A percentile compares a stretch with the other conserved stretches of the same genome.
Conservation (phyloP, 2,797 vertebrate species). For the Phrynocephalus vlangalii region DNA sequence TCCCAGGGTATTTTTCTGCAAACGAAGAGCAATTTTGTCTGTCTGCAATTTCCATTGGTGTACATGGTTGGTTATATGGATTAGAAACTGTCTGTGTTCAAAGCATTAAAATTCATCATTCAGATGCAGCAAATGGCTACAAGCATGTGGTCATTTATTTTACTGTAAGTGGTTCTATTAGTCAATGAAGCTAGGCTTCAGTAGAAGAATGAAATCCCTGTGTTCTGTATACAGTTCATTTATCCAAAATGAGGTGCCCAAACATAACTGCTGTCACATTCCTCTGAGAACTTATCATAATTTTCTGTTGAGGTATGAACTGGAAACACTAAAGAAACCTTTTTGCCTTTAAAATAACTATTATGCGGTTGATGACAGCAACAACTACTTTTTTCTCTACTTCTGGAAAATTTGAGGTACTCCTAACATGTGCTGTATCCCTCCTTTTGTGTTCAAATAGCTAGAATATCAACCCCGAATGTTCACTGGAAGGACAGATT, state of each 20-base stretch:
- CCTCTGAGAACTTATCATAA: conserved; percentile 21
- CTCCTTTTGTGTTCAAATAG: not conserved
- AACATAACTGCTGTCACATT: not conserved
- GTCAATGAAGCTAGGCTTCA: conserved; percentile 35
- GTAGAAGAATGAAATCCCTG: conserved; percentile 28
- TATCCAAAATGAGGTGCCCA: conserved; percentile 36
- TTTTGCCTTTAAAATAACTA: not conserved
- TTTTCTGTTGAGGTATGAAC: not conserved
- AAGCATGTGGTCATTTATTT: conserved; percentile 42
- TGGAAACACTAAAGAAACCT: not conserved
- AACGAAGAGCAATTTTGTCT: conserved; percentile 43
- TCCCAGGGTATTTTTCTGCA: conserved; percentile 40
- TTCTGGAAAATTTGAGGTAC: not conserved
- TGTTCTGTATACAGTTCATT: not conserved
- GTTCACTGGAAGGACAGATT: too few relatives aligned
- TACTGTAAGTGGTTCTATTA: conserved; percentile 52
- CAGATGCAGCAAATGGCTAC: conserved; percentile 47
- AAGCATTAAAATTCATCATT: conserved; percentile 59
- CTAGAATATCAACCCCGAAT: too few relatives aligned
- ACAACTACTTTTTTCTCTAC: not conserved
- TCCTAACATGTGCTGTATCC: not conserved
- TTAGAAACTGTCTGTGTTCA: conserved; percentile 46
- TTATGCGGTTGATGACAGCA: not conserved
- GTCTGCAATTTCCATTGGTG: conserved; percentile 53
- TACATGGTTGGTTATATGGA: conserved; percentile 47